Evolutionary conservation across 1,140 invertebrate species (phyloP), one percentile per base, ranked within the genome.

Genomic region (Galleria mellonella): DNA sequence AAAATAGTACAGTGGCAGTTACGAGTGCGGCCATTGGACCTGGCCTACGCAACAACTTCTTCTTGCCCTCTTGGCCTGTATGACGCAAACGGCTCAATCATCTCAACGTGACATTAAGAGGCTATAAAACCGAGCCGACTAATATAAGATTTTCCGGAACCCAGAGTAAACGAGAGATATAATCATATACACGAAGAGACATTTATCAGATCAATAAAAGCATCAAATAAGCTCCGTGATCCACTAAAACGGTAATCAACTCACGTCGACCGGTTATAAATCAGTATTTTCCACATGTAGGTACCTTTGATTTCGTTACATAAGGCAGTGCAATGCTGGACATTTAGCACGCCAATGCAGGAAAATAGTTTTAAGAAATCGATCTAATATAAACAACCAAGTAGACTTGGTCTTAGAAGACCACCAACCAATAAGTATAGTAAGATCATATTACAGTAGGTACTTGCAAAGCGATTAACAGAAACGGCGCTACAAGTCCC

Each of bases 1-100:
- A 62, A 72, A 66, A 69, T 66, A 69, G 62, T 57, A 49, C 60
- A 36, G 45, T 56, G 48, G 55, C 52, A 55, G 50, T 63, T 57
- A 59, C 48, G 48, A 53, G 46, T 38, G 54, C 51, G 55, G 53
- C 57, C 63, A 47, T 57, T 62, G 55, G 63, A 47, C 53, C 53
- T 61, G 55, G 60, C 66, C 63, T 67, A 67, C 63, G 55, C 63
- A 55, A 29, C 49, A 38, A 41, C 41, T 38, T 49, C 41, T 38
- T 49, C 37, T 49, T 46, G 54, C 33, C 54, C 51, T 47, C 46
- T 46, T 35, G 30, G 44, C 45, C 46, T 28, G 17, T 45, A 40
- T 43, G 30, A 39, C 41, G 42, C 31, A 35, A 40, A 39, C 28
- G 32, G 13, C 32, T 23, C 45, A 43, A 37, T 43, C 40, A 47